phyloP scores from a whole-genome alignment of 2,888 invertebrate species.

The Chrysotoxum bicinctum region DNA sequence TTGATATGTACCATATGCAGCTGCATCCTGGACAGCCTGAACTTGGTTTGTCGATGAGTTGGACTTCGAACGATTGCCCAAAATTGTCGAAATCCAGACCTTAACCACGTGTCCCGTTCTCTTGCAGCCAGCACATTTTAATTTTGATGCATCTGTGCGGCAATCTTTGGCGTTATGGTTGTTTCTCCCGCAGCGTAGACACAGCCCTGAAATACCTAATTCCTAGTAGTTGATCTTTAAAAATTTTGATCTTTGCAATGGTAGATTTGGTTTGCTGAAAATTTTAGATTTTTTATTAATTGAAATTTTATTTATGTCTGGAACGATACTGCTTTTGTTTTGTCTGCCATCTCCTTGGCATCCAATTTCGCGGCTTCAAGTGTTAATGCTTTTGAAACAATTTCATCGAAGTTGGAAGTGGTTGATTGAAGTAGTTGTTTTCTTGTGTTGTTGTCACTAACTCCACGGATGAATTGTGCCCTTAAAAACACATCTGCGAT shows the following conservation, averaged over 20 bases:
- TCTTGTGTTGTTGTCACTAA: background rate
- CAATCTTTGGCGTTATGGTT: slow-evolving; percentile 7
- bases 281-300: background rate
- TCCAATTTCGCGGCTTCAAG: slow-evolving; percentile 47
- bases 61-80: background rate
- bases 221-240: background rate
- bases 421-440: background rate
- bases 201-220: no score
- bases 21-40: background rate
- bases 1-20: slow-evolving; percentile 1
- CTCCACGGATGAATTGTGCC: slow-evolving; percentile 22
- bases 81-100: background rate
- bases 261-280: background rate
- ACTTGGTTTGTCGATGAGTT: slow-evolving; percentile 8
- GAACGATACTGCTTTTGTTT: slow-evolving; percentile 1
- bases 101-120: background rate
- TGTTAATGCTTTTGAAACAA: slow-evolving; percentile 17
- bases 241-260: background rate
- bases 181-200: no score
- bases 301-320: slow-evolving; percentile 27
- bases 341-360: background rate
- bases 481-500: slow-evolving; percentile 34
- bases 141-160: background rate
- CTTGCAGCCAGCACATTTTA: slow-evolving; percentile 1
- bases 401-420: background rate